Percentiles rank a stretch among this genome's conserved stretches.
These are phyloP conservation scores for Chromis chromis DNA, from an alignment of 2,797 vertebrate genomes.

Conservation along the genomic window DNA sequence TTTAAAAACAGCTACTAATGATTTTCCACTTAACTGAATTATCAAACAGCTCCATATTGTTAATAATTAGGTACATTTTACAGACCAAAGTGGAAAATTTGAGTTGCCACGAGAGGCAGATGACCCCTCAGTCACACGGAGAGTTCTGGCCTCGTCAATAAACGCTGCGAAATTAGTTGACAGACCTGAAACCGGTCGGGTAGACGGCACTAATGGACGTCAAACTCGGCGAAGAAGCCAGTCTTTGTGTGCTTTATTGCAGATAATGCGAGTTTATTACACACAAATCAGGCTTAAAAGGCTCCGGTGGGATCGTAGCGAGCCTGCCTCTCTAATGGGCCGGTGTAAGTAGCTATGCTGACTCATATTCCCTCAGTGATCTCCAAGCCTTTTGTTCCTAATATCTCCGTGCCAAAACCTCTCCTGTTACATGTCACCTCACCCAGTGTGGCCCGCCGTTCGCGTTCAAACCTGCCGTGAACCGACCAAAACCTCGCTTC, in stretches of 20 bases:
- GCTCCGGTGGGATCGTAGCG: constrained; percentile 56
- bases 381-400: constrained; percentile 61
- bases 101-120: constrained; percentile 25
- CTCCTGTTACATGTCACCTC: constrained; percentile 57
- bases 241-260: constrained; percentile 56
- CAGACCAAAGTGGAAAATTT: constrained; percentile 17
- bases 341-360: constrained; percentile 65
- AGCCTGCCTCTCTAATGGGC: constrained; percentile 67
- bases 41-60: not conserved
- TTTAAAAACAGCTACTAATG: too few relatives aligned
- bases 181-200: constrained; percentile 10
- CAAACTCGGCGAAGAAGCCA: constrained; percentile 32
- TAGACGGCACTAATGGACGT: constrained; percentile 58
- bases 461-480: constrained; percentile 12
- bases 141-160: constrained; percentile 41
- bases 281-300: constrained; percentile 66
- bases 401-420: constrained; percentile 35
- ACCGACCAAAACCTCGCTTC: not conserved
- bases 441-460: not conserved
- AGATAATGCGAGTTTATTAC: constrained; percentile 77
- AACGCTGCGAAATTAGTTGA: constrained; percentile 43
- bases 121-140: constrained; percentile 20
- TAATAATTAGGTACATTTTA: not conserved
- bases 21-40: too few relatives aligned
- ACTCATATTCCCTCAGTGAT: constrained; percentile 67